phyloP scores from a whole-genome alignment of 2,888 invertebrate genomes.

The Apeira syringaria region DNA sequence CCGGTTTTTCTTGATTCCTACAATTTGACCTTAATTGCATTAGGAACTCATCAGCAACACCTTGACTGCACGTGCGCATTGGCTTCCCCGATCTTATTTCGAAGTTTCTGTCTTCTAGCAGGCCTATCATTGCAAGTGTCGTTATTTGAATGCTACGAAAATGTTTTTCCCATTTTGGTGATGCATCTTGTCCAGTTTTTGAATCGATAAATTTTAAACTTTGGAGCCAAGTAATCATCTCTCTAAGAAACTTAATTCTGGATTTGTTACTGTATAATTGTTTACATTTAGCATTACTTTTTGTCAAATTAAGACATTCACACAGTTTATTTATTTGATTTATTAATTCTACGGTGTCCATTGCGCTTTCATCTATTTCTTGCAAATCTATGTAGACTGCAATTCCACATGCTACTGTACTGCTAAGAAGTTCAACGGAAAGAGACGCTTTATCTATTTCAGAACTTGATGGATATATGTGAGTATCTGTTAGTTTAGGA shows the following conservation, averaged over 20 bases:
- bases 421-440: constrained; percentile 8
- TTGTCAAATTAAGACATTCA: not conserved
- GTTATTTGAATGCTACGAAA: constrained; percentile 4
- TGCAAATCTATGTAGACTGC: constrained; percentile 6
- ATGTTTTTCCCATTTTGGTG: not conserved
- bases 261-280: not conserved
- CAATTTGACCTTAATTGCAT: constrained; percentile 4
- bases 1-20: constrained; percentile 1
- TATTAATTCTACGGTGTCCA: constrained; percentile 6
- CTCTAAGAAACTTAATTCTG: not conserved
- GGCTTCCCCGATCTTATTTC: not conserved
- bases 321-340: not conserved
- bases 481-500: constrained; percentile 11
- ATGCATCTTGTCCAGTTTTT: not conserved
- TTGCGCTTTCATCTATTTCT: constrained; percentile 5
- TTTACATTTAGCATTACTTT: not conserved
- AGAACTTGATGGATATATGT: constrained; percentile 1
- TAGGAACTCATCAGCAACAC: constrained; percentile 1
- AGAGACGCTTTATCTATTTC: not conserved
- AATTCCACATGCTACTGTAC: constrained; percentile 9
- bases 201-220: not conserved
- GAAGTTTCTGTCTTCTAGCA: not conserved
- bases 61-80: constrained; percentile 1
- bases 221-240: not conserved
- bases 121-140: not conserved